These are phyloP conservation scores for Menura novaehollandiae DNA, from an alignment of 2,113 vertebrate genomes.

Conservation along the genomic window DNA sequence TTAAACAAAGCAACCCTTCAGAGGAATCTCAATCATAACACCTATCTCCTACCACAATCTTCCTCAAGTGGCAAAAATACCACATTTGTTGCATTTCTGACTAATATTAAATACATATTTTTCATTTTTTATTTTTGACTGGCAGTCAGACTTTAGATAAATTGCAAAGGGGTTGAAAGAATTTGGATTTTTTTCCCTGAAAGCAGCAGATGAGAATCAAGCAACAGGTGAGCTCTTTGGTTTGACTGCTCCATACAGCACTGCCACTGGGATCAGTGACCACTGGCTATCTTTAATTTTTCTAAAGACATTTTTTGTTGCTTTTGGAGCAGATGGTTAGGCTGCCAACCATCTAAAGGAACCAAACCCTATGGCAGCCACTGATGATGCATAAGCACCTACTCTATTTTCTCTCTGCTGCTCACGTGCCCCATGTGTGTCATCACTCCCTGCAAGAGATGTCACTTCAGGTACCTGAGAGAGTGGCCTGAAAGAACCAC, in stretches of 20 bases:
- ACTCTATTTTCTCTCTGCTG: neutral
- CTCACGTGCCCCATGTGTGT: neutral
- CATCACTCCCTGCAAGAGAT: neutral
- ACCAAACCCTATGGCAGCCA: neutral
- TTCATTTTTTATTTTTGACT: neutral
- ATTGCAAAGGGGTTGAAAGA: neutral
- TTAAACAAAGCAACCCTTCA: neutral
- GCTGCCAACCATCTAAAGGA: neutral
- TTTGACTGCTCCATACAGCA: neutral
- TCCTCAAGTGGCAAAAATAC: neutral
- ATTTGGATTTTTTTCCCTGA: neutral
- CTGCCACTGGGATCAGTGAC: neutral
- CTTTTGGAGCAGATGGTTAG: neutral
- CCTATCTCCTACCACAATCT: neutral
- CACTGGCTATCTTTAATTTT: neutral
- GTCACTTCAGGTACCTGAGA: neutral
- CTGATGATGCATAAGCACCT: neutral
- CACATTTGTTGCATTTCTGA: neutral
- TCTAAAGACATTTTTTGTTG: neutral
- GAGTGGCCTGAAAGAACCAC: neutral
- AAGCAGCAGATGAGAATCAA: neutral
- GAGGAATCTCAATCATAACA: rapidly evolving
- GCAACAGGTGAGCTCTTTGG: neutral
- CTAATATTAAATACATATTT: neutral
- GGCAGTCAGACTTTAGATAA: neutral